Conservation (phyloP, 2,113 vertebrate genomes). For the Dicaeum eximium region DNA sequence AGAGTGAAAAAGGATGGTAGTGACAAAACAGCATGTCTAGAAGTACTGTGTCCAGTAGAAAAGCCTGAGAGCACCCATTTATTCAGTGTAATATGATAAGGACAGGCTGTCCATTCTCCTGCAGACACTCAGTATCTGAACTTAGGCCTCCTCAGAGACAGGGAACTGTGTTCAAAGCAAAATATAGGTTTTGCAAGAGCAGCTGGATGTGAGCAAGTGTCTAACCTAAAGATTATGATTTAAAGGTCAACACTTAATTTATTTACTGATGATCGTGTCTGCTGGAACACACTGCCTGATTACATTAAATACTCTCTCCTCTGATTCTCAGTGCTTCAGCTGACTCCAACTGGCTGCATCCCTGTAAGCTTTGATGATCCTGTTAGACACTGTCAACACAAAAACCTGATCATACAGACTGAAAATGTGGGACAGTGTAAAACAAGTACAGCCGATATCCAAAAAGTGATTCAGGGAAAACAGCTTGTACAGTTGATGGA, state of each 20-base stretch:
- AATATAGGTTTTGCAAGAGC: neutral
- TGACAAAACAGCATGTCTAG: neutral
- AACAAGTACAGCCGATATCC: neutral
- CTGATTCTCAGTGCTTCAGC: neutral
- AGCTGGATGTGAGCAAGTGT: neutral
- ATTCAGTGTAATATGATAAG: neutral
- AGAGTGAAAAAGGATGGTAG: neutral
- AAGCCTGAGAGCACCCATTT: neutral
- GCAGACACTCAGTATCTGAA: constrained; percentile 2
- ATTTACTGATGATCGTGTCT: neutral
- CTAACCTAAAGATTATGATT: constrained; percentile 5
- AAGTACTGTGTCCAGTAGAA: neutral
- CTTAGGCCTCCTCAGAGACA: constrained; percentile 12
- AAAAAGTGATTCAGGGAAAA: neutral
- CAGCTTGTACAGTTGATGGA: neutral
- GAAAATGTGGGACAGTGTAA: neutral
- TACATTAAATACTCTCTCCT: neutral
- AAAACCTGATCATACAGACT: neutral
- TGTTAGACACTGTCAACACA: neutral
- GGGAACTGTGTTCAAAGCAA: neutral
- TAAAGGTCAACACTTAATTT: constrained; percentile 30
- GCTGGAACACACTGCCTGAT: neutral
- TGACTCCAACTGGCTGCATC: neutral
- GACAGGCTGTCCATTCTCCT: neutral
- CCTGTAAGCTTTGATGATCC: neutral